phyloP scores from a whole-genome alignment of 1,140 invertebrate species.

The Metopolophium dirhodum region DNA sequence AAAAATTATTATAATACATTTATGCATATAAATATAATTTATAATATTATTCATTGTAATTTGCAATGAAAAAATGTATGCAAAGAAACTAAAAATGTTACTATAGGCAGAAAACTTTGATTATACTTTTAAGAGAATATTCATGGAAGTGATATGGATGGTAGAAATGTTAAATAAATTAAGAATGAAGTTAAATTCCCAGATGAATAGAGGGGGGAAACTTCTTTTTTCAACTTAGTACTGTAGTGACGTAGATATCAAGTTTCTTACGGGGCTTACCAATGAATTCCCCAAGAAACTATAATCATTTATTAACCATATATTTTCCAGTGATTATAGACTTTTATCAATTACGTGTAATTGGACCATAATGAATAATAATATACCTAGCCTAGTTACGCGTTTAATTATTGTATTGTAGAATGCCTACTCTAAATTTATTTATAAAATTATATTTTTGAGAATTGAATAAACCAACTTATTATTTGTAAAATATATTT shows the following conservation, averaged over 20 bases:
- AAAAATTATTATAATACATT: neutral
- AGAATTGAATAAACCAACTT: neutral
- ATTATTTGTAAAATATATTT: neutral
- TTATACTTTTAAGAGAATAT: neutral
- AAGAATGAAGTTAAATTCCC: neutral
- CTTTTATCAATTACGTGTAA: neutral
- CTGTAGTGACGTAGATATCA: neutral
- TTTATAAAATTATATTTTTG: neutral
- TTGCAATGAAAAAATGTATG: neutral
- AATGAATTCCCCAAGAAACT: neutral
- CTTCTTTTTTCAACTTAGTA: neutral
- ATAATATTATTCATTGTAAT: neutral
- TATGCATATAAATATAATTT: neutral
- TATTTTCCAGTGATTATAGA: neutral
- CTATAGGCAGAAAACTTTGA: neutral
- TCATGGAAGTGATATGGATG: neutral
- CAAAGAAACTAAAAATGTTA: neutral
- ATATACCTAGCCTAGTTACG: too few species aligned
- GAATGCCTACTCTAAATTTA: neutral
- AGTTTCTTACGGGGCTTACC: neutral
- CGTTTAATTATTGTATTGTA: neutral
- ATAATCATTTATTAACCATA: conserved; percentile 12
- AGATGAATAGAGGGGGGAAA: neutral
- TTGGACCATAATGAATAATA: neutral
- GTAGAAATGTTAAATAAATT: conserved; percentile 23